Percentiles rank a stretch among this genome's conserved stretches.
Conservation (phyloP, 2,888 invertebrate genomes). For the Melipona bicolor region DNA sequence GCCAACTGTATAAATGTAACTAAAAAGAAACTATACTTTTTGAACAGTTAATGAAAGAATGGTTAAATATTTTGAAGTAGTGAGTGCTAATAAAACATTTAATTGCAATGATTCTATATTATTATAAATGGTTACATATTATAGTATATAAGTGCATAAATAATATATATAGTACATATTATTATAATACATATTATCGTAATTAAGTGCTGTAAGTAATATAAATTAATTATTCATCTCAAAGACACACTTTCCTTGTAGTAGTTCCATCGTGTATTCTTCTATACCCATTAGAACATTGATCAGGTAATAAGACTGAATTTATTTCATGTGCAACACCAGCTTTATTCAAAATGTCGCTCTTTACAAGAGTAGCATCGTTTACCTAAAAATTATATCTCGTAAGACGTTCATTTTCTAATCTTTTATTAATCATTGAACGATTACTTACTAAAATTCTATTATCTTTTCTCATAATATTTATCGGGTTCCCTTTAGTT, state of each 20-base stretch:
- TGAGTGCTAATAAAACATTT: background rate
- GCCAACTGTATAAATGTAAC: slow-evolving; percentile 17
- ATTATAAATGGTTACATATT: background rate
- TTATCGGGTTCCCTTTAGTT: slow-evolving; percentile 28
- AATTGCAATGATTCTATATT: background rate
- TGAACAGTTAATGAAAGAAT: background rate
- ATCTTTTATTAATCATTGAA: background rate
- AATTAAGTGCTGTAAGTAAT: background rate
- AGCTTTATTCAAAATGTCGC: slow-evolving; percentile 37
- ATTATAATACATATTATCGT: background rate
- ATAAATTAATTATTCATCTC: slow-evolving; percentile 1
- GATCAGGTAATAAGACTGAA: slow-evolving; percentile 43
- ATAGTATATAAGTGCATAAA: background rate
- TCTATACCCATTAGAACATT: slow-evolving; percentile 20
- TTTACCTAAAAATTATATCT: slow-evolving; percentile 28
- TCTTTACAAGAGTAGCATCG: slow-evolving; percentile 25
- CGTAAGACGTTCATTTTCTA: too few species aligned
- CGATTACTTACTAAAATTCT: slow-evolving; percentile 24
- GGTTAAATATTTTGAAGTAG: background rate
- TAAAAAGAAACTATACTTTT: slow-evolving; percentile 11
- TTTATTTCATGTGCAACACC: slow-evolving; percentile 56
- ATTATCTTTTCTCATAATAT: slow-evolving; percentile 34
- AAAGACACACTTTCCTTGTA: slow-evolving; percentile 7
- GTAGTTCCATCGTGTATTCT: slow-evolving; percentile 1
- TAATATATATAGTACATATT: background rate